phyloP scores from a whole-genome alignment of 2,888 invertebrate species.

The Salpingus planirostris region DNA sequence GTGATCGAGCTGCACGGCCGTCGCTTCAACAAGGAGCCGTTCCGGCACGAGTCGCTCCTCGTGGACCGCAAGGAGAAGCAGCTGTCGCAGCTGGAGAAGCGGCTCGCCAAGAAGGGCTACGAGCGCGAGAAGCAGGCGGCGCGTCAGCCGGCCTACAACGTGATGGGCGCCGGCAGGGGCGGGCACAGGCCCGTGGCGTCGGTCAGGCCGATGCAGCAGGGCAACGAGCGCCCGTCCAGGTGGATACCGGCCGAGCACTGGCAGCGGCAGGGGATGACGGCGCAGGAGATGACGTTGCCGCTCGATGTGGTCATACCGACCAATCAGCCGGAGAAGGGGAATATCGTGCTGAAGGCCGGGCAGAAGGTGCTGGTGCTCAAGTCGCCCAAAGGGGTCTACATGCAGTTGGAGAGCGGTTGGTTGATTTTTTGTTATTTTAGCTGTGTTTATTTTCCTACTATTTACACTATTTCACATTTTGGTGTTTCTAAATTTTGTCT shows the following conservation, averaged over 20 bases:
- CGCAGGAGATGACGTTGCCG: slow-evolving; percentile 89
- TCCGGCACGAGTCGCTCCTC: slow-evolving; percentile 90
- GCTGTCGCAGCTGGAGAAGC: slow-evolving; percentile 85
- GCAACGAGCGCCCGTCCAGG: slow-evolving; percentile 36
- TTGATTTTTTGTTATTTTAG: no score
- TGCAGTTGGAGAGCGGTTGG: slow-evolving; percentile 89
- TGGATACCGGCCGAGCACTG: slow-evolving; percentile 89
- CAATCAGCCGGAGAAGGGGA: slow-evolving; percentile 80
- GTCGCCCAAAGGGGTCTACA: slow-evolving; percentile 92
- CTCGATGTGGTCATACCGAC: slow-evolving; percentile 86
- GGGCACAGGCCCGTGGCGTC: slow-evolving; percentile 47
- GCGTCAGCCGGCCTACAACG: slow-evolving; percentile 32
- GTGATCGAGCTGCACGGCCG: slow-evolving; percentile 55
- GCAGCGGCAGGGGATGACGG: slow-evolving; percentile 90
- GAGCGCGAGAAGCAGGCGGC: slow-evolving; percentile 85
- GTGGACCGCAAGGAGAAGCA: slow-evolving; percentile 94
- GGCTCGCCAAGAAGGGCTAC: slow-evolving; percentile 85
- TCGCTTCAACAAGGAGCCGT: slow-evolving; percentile 72
- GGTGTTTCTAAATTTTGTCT: no score
- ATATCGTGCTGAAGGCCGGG: slow-evolving; percentile 86
- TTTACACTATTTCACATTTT: no score
- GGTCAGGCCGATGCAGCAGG: slow-evolving; percentile 71
- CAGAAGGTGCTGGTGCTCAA: slow-evolving; percentile 91
- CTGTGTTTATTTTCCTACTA: no score
- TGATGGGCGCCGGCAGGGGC: slow-evolving; percentile 26